A percentile compares a stretch with the other conserved stretches of the same genome.
These are phyloP conservation scores for Fulica atra DNA, from an alignment of 2,113 vertebrate species.

Conservation along the genomic window DNA sequence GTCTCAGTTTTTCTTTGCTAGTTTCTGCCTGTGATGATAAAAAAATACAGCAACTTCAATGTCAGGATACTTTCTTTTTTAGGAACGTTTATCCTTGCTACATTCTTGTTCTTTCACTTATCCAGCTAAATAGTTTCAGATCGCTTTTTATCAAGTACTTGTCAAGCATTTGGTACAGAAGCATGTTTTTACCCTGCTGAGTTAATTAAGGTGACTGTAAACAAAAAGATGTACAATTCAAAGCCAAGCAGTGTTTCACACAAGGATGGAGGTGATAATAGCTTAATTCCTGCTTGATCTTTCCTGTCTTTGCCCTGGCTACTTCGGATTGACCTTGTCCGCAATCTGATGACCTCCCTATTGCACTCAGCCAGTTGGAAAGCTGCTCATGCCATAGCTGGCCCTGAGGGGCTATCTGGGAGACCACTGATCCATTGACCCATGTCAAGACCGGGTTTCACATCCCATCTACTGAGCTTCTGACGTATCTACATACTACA, in stretches of 20 bases:
- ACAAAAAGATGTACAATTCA: slow-evolving; percentile 70
- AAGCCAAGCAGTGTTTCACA: slow-evolving; percentile 76
- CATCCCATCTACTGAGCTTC: slow-evolving; percentile 83
- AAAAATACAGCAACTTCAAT: background rate
- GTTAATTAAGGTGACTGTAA: slow-evolving; percentile 67
- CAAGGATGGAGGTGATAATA: slow-evolving; percentile 87
- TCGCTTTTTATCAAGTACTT: slow-evolving; percentile 9
- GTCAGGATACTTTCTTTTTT: background rate
- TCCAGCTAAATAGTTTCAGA: slow-evolving; percentile 16
- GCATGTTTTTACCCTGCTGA: slow-evolving; percentile 25
- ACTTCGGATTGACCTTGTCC: slow-evolving; percentile 86
- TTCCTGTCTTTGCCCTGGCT: slow-evolving; percentile 85
- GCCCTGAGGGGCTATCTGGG: slow-evolving; percentile 80
- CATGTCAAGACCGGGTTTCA: slow-evolving; percentile 87
- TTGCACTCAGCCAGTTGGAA: slow-evolving; percentile 79
- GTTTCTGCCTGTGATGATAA: background rate
- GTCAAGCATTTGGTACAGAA: slow-evolving; percentile 45
- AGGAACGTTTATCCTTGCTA: background rate
- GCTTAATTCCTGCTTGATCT: slow-evolving; percentile 88
- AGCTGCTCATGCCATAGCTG: slow-evolving; percentile 70
- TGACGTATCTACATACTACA: slow-evolving; percentile 73
- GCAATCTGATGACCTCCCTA: slow-evolving; percentile 87
- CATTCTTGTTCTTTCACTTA: background rate
- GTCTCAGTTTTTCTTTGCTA: background rate
- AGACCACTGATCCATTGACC: slow-evolving; percentile 88